Conservation (phyloP, 2,797 vertebrate species). For the Xiphophorus birchmanni region DNA sequence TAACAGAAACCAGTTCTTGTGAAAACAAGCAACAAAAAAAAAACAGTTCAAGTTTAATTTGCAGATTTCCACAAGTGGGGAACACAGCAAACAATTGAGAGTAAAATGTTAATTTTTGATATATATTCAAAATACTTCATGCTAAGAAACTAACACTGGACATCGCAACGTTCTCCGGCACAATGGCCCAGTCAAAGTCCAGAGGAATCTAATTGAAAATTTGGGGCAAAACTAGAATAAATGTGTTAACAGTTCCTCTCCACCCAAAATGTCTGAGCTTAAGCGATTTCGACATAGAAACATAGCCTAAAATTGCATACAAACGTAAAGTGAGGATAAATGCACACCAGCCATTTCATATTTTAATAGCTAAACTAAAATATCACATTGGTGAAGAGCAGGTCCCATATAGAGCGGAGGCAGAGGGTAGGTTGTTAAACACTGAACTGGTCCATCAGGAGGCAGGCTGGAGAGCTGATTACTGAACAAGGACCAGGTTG, state of each 20-base stretch:
- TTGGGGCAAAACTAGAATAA: no score
- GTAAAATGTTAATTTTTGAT: background rate
- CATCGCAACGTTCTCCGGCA: background rate
- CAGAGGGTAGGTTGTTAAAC: background rate
- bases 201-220: background rate
- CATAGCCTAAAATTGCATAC: background rate
- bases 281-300: background rate
- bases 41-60: background rate
- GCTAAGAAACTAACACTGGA: background rate
- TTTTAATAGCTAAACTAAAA: no score
- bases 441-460: background rate
- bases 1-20: background rate
- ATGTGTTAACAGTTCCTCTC: background rate
- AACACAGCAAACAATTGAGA: no score
- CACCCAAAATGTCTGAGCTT: background rate
- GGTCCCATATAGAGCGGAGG: no score
- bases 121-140: background rate
- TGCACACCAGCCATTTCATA: background rate
- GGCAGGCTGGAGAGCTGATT: background rate
- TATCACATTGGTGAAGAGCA: no score
- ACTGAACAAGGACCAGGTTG: background rate
- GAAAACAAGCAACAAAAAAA: background rate
- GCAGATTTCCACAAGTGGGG: background rate
- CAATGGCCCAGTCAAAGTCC: background rate
- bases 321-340: background rate